Base-by-base conservation (phyloP, 1,140 invertebrate genomes). In the Battus philenor region DNA sequence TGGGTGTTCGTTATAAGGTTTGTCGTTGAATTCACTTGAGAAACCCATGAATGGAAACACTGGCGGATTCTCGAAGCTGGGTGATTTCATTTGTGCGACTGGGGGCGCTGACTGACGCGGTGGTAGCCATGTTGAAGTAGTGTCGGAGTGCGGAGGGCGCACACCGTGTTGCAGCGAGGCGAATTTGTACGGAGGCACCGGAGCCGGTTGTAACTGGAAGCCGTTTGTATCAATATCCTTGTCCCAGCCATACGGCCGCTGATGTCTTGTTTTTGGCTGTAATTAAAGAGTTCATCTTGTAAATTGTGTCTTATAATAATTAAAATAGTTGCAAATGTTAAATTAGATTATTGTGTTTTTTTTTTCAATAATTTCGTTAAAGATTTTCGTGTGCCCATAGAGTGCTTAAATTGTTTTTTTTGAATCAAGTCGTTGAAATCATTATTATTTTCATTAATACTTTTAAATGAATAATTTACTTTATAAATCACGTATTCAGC, bases 191-290 rank as follows among this genome's bases (percentile, higher is more conserved):
- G 88, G 86, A 4, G 89, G 88, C 45, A 86, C 86, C 5, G 87
- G 86, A 1, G 87, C 87, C 22, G 88, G 86, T 50, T 88, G 84
- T 41, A 89, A 63, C 24, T 86, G 85, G 50, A 88, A 87, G 9
- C 79, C 84, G 50, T 86, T 86, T 1, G 65, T 55, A 8, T 80
- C 84, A 36, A 68, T 64, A 8, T 82, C 80, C 61, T 90, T 91
- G 56, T 93, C 91, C 91, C 91, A 92, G 2, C 91, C 91, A 53
- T 90, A 92, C 4, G 91, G 91, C 52, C 91, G 86, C 68, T 91
- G 91, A 59, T 93, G 91, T 44, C 90, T 88, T 6, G 91, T 92
- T 83, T 93, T 92, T 8, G 92, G 91, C 91, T 92, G 79, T 47
- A 86, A 82, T 20, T n/a, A n/a, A n/a, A n/a, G n/a, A n/a, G n/a